These are phyloP conservation scores for Lemur catta DNA, from an alignment of 2,797 vertebrate species.

Conservation along the genomic window DNA sequence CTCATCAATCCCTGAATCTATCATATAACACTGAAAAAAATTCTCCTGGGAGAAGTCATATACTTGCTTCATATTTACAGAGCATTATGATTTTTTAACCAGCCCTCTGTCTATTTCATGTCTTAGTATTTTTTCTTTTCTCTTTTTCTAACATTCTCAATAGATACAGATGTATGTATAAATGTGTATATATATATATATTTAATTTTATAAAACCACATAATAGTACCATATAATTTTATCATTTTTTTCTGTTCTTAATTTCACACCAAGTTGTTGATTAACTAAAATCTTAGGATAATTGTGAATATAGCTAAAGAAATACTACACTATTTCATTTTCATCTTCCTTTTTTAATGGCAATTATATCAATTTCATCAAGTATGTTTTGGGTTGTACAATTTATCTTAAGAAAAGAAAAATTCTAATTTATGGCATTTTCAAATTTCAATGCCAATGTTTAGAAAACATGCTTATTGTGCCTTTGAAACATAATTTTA, in stretches of 20 bases:
- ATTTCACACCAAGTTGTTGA: background rate
- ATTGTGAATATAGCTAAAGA: background rate
- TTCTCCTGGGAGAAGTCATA: background rate
- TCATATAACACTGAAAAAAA: background rate
- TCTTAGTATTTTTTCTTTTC: constrained; percentile 30
- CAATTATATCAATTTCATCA: constrained; percentile 43
- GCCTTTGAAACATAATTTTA: background rate
- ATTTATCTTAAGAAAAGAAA: constrained; percentile 6
- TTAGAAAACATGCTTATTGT: background rate
- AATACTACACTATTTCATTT: background rate
- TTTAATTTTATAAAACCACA: background rate
- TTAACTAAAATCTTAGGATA: background rate
- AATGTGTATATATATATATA: background rate
- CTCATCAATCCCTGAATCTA: background rate
- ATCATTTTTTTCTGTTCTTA: background rate
- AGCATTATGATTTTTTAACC: constrained; percentile 21
- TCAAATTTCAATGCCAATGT: background rate
- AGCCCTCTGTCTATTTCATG: background rate
- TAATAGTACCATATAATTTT: background rate
- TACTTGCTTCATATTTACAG: background rate
- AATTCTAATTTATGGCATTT: background rate
- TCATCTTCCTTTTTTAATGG: background rate
- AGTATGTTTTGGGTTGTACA: background rate
- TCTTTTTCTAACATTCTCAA: constrained; percentile 37
- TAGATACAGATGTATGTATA: background rate